Percentiles rank a stretch among this genome's conserved stretches.
phyloP scores from a whole-genome alignment of 2,888 invertebrate species.

The Scaptodrosophila latifasciaeformis region DNA sequence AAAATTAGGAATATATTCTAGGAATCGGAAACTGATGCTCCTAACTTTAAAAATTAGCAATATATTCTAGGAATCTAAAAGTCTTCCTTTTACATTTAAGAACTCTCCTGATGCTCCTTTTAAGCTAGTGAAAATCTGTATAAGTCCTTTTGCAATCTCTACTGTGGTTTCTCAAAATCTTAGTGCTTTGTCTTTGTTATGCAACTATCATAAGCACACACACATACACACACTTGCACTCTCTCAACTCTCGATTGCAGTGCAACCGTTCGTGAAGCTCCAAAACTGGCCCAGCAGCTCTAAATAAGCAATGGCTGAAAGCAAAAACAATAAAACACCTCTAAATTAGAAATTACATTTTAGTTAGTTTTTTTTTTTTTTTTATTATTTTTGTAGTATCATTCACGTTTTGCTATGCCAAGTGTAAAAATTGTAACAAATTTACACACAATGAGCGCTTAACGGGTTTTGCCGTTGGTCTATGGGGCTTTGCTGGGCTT shows the following conservation, averaged over 20 bases:
- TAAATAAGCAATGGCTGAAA: slow-evolving; percentile 2
- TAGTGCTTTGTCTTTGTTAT: too few species aligned
- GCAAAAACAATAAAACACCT: slow-evolving; percentile 64
- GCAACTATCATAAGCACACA: background rate
- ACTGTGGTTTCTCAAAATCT: too few species aligned
- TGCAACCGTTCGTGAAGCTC: slow-evolving; percentile 11
- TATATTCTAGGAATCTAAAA: too few species aligned
- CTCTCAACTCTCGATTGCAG: background rate
- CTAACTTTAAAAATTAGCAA: too few species aligned
- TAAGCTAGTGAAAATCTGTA: too few species aligned
- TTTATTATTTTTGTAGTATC: too few species aligned
- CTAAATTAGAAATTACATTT: slow-evolving; percentile 66
- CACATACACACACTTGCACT: background rate
- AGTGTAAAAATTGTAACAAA: slow-evolving; percentile 54
- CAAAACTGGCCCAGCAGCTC: slow-evolving; percentile 33
- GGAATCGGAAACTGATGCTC: too few species aligned
- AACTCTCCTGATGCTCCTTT: too few species aligned
- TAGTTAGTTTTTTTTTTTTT: slow-evolving; percentile 28
- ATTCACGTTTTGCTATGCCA: background rate
- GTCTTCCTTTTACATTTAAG: too few species aligned
- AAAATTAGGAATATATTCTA: too few species aligned
- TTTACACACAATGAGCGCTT: slow-evolving; percentile 61
- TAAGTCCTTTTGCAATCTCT: too few species aligned
- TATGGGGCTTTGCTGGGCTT: slow-evolving; percentile 11
- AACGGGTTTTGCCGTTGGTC: slow-evolving; percentile 1